Evolutionary conservation across 35 echinoderm and acorn worm species (phyloP).

Genomic region (Chiridota heheva): DNA sequence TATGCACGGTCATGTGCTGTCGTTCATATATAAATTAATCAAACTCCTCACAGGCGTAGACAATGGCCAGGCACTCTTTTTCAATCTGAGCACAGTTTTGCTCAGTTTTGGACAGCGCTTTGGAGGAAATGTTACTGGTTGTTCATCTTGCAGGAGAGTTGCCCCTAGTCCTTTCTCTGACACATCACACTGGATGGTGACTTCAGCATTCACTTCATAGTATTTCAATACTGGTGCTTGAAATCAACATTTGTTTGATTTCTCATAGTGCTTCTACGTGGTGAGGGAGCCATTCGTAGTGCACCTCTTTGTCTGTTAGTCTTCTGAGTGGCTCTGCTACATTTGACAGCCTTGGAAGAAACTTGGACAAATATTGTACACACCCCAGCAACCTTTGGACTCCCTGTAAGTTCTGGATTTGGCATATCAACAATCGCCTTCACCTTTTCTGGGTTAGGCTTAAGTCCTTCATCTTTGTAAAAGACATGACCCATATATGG

Average conservation of each 20-base stretch:
- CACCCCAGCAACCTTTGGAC: constrained; percentile 48
- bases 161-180: constrained; percentile 54
- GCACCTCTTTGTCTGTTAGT: constrained; percentile 12
- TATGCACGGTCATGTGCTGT: constrained; percentile 60
- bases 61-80: constrained; percentile 66
- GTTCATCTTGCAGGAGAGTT: constrained; percentile 62
- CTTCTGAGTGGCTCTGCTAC: constrained; percentile 45
- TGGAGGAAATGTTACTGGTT: constrained; percentile 49
- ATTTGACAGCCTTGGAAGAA: constrained; percentile 42
- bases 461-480: background rate
- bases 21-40: too few relatives aligned
- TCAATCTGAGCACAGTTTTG: constrained; percentile 73
- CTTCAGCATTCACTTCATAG: too few relatives aligned
- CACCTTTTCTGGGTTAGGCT: constrained; percentile 46
- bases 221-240: too few relatives aligned
- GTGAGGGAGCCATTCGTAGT: constrained; percentile 2
- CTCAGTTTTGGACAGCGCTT: constrained; percentile 42
- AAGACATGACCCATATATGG: constrained; percentile 56
- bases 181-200: too few relatives aligned
- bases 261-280: constrained; percentile 44
- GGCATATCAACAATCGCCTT: constrained; percentile 38
- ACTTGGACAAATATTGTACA: constrained; percentile 40
- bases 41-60: constrained; percentile 53
- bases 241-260: constrained; percentile 30
- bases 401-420: constrained; percentile 17